Percentiles rank a stretch among this genome's conserved stretches.
phyloP scores from a whole-genome alignment of 2,113 vertebrate genomes.

The Chaenocephalus aceratus region DNA sequence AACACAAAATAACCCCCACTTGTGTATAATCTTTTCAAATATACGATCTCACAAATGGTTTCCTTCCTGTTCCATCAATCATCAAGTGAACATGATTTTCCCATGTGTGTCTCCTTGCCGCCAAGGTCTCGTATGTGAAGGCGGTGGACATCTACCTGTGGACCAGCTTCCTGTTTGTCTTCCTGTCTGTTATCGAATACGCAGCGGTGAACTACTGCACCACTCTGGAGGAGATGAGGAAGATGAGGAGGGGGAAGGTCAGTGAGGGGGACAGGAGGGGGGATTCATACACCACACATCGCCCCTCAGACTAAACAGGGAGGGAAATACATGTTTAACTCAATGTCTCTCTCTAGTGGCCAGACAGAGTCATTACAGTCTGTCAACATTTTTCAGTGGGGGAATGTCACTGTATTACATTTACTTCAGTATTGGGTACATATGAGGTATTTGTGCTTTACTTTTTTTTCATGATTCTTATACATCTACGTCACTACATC shows the following conservation, averaged over 20 bases:
- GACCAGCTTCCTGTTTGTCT: constrained; percentile 94
- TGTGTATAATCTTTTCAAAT: no score
- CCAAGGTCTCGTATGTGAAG: constrained; percentile 92
- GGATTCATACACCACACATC: background rate
- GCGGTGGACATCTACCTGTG: constrained; percentile 93
- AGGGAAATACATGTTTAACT: background rate
- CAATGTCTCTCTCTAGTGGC: constrained; percentile 58
- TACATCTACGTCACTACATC: background rate
- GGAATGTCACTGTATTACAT: background rate
- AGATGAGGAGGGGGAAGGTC: constrained; percentile 78
- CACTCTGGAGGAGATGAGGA: constrained; percentile 89
- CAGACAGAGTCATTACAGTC: background rate
- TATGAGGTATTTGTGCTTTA: background rate
- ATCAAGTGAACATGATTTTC: no score
- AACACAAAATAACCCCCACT: no score
- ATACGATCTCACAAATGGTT: no score
- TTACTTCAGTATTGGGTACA: no score
- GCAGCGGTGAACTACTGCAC: constrained; percentile 95
- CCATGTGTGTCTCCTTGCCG: background rate
- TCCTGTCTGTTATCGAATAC: constrained; percentile 92
- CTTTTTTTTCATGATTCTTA: background rate
- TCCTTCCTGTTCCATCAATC: no score
- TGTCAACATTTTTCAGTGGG: background rate
- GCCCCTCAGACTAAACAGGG: background rate
- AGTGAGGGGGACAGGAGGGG: background rate